Conservation (phyloP, 2,888 invertebrate species). For the Antheraea assamensis region DNA sequence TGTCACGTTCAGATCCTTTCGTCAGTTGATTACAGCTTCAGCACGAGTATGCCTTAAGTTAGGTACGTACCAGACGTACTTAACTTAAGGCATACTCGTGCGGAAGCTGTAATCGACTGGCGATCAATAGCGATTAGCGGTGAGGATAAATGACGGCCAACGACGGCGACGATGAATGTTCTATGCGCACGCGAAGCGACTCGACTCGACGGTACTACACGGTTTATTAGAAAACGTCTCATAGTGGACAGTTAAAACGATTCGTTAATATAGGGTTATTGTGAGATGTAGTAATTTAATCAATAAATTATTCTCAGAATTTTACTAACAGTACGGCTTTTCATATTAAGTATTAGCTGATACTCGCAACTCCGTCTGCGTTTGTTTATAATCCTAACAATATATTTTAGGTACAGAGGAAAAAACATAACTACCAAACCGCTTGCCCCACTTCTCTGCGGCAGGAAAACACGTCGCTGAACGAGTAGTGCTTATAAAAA, state of each 20-base stretch:
- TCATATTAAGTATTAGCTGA: no score
- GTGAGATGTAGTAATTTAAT: not conserved
- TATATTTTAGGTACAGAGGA: no score
- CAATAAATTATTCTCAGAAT: not conserved
- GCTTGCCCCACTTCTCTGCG: no score
- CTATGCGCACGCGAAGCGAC: constrained; percentile 15
- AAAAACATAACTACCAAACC: no score
- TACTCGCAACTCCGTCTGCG: no score
- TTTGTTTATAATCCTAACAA: no score
- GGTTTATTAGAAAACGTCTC: constrained; percentile 16
- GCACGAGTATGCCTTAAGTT: no score
- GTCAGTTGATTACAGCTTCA: no score
- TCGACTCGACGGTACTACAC: constrained; percentile 14
- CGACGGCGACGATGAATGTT: constrained; percentile 12
- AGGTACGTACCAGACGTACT: no score
- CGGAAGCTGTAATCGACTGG: constrained; percentile 38
- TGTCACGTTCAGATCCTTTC: not conserved
- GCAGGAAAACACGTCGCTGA: no score
- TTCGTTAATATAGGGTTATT: not conserved
- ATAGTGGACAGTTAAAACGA: not conserved
- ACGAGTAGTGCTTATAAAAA: no score
- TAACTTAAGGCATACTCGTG: constrained; percentile 32
- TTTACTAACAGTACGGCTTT: no score
- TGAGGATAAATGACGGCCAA: constrained; percentile 24
- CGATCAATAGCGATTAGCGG: constrained; percentile 35